phyloP scores from a whole-genome alignment of 2,797 vertebrate genomes.

The Allobates femoralis region DNA sequence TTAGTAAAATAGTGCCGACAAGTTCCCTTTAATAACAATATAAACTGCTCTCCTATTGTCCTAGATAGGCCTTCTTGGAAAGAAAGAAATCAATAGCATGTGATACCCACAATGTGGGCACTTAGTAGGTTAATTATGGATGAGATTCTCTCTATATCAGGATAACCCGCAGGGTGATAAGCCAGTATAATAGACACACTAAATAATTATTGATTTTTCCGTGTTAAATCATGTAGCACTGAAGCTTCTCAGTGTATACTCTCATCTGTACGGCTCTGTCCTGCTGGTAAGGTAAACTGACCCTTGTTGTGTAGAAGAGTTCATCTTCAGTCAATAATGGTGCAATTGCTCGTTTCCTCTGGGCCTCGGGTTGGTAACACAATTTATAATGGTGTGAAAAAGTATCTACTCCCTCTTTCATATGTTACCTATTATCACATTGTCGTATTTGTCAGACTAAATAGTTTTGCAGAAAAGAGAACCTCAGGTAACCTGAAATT shows the following conservation, averaged over 20 bases:
- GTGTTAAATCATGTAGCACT: slow-evolving; percentile 53
- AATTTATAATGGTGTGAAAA: neutral
- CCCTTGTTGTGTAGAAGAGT: neutral
- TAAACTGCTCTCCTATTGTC: slow-evolving; percentile 7
- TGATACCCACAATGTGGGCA: slow-evolving; percentile 56
- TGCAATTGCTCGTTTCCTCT: neutral
- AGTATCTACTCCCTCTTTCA: neutral
- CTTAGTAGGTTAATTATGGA: slow-evolving; percentile 66
- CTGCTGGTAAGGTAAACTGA: slow-evolving; percentile 17
- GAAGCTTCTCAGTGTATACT: slow-evolving; percentile 39
- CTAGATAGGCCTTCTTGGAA: slow-evolving; percentile 43
- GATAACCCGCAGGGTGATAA: slow-evolving; percentile 65
- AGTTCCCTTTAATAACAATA: neutral
- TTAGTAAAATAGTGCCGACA: too few relatives aligned
- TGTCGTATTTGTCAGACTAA: neutral
- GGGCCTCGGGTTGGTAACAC: neutral
- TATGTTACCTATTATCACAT: neutral
- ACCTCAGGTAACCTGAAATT: neutral
- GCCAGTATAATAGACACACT: slow-evolving; percentile 48
- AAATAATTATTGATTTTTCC: slow-evolving; percentile 61
- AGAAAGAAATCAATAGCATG: slow-evolving; percentile 53
- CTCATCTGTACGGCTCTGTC: slow-evolving; percentile 2
- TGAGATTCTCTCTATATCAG: slow-evolving; percentile 58
- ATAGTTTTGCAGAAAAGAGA: neutral
- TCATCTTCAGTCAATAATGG: neutral